Evolutionary conservation across 2,797 vertebrate genomes (phyloP), one percentile per base, ranked within the genome.

Genomic region (Lutjanus campechanus): DNA sequence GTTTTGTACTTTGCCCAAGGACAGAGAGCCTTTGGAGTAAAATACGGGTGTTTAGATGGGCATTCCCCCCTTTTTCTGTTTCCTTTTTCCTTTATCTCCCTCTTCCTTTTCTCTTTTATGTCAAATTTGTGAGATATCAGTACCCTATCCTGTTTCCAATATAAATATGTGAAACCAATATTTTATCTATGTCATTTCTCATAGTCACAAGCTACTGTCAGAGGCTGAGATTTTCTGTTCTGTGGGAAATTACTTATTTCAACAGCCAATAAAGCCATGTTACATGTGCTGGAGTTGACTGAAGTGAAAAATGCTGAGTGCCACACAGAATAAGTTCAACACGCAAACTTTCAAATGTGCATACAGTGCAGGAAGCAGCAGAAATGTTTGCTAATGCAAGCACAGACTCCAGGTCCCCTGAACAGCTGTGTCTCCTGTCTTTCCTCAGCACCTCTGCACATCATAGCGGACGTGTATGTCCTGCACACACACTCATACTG

Each of bases 341-440:
- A 76, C 11, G 8, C 49, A 64, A 56, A 89, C 80, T 86, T 87
- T 73, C 4, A 89, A 90, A 87, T 83, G 73, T 87, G 83, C 87
- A 76, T 11, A 84, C 74, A 58, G 76, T 77, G 84, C 89, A 90
- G 66, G 82, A 85, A 80, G 83, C 76, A 79, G 78, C 72, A 75
- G 78, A 88, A 70, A 43, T 78, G 81, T 84, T 84, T 88, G 83
- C 76, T 62, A 82, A 74, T 82, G 83, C 81, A 83, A 84, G 87
- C 72, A 81, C 76, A 56, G 61, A 62, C 66, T 70, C 61, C 54
- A 36, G 9, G 83, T 77, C 83, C 82, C 86, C 77, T 7, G 60
- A 91, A 86, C 88, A 92, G 84, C 87, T 91, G 88, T 80, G 88
- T 83, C 79, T 89, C 82, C 73, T 51, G 72, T 83, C 87, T 78